Base-by-base conservation (phyloP, 1,140 invertebrate genomes). In the Zophobas atratus region DNA sequence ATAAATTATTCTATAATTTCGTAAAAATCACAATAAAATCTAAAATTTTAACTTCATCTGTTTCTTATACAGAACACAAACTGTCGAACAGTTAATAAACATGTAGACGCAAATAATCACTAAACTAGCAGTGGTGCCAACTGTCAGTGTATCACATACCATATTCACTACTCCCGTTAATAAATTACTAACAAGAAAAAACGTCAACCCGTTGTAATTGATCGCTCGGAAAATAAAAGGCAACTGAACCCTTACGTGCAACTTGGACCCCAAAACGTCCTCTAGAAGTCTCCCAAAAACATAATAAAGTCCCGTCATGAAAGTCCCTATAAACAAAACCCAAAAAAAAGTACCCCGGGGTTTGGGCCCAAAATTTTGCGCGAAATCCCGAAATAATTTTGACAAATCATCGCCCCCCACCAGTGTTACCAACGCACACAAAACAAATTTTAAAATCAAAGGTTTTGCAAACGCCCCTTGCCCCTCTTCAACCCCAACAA, bases 101-200 rank as follows among this genome's bases (percentile, higher is more conserved):
- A 81, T 81, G 75, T 81, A 81, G 33, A 70, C 20, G 1, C 41
- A 39, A 6, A 81, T 72, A 71, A 81, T 78, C 1, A 76, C 8
- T 57, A 93, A 80, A 83, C 91, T 90, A 48, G 77, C 46, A 3
- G 81, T 43, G 6, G 84, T 77, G 34, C 87, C 82, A 1, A 91
- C 82, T 53, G 89, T 86, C 60, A 92, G 83, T 49, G 94, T 94
- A 77, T 90, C 86, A 6, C 95, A 85, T 35, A 85, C 85, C 81
- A 95, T 86, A 88, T 97, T 97, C 6, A 97, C 88, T 35, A 92
- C 72, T 48, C 96, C 96, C 34, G 95, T 97, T 5, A 94, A 83
- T 32, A 97, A 46, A 88, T 97, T 97, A 1, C 91, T 90, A 0
- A 94, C 48, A 48, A 97, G 85, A 86, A 97, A 97, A 84, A 93